These are phyloP conservation scores for Ephydatia muelleri DNA, from an alignment of 37 sponge, comb jelly and placozoan species.

Conservation along the genomic window DNA sequence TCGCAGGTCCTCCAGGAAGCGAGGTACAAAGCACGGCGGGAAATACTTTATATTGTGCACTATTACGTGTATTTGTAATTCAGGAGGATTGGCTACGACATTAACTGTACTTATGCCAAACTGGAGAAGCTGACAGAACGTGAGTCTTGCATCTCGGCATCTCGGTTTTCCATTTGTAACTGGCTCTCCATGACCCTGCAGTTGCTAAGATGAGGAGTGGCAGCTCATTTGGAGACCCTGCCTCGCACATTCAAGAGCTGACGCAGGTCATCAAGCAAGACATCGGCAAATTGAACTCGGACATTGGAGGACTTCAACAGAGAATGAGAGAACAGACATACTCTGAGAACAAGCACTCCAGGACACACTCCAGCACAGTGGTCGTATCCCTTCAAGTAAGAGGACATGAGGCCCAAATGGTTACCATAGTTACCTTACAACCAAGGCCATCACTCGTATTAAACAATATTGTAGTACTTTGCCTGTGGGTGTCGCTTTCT, in stretches of 20 bases:
- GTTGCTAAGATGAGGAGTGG: conserved; percentile 70
- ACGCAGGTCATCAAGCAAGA: conserved; percentile 93
- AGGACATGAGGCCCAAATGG: background rate
- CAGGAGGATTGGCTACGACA: conserved; percentile 86
- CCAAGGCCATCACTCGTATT: too few relatives aligned
- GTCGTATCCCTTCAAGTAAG: conserved; percentile 82
- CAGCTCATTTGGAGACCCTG: conserved; percentile 89
- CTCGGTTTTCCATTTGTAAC: background rate
- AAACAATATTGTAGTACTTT: background rate
- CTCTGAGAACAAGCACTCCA: conserved; percentile 54
- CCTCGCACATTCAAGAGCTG: conserved; percentile 93
- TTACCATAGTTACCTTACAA: too few relatives aligned
- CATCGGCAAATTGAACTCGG: conserved; percentile 71
- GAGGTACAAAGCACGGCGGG: background rate
- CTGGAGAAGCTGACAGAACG: conserved; percentile 91
- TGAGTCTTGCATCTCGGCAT: conserved; percentile 26
- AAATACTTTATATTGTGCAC: background rate
- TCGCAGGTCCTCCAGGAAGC: background rate
- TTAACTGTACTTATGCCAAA: conserved; percentile 90
- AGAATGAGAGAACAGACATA: conserved; percentile 15
- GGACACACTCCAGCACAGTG: conserved; percentile 75
- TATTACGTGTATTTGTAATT: background rate
- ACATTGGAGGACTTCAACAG: conserved; percentile 82
- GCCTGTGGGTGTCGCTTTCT: background rate
- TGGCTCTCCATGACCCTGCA: conserved; percentile 3